Base-by-base conservation (phyloP, 2,888 invertebrate species). In the Nemoura dubitans region DNA sequence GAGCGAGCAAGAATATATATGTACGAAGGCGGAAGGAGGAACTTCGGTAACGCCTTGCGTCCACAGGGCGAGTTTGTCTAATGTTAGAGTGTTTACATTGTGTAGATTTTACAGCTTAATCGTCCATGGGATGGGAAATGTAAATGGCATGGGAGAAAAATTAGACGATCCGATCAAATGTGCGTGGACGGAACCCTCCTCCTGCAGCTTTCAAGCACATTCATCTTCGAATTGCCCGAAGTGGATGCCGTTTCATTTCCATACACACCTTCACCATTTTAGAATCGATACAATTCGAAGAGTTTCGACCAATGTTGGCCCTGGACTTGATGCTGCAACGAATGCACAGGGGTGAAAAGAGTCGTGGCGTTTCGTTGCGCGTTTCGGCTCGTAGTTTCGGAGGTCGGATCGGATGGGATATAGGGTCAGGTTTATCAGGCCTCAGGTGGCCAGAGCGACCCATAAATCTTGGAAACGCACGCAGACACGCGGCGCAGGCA, bases 381-480 rank as follows among this genome's bases (percentile, higher is more conserved):
- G 59, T 59, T 59, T 21, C 59, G 16, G 59, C 16, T 59, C 59
- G 59, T 59, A 59, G 59, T 7, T 59, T 59, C 59, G 59, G 59
- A 59, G 59, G 59, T 7, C 59, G 59, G 16, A 21, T 21, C 59
- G 2, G 5, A 25, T 76, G 7, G 10, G 28, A 78, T 76, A 25
- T 3, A 27, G 28, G 78, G 78, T 78, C 28, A 78, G 83, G 83
- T 76, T 84, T 59, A 21, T 76, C 25, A 83, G 87, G 86, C 76
- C 87, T 87, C 87, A 86, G 87, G 87, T 87, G 87, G 87, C 59
- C 43, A 76, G 78, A 83, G 78, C 81, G 42, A 28, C 36, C 83
- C 77, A 87, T 86, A 87, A 87, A 87, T 87, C 87, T 87, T 26
- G 83, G 16, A 25, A 85, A 83, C 86, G 78, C 87, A 87, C 85